Evolutionary conservation across 1,140 invertebrate species (phyloP).

Genomic region (Plectus sambesii): DNA sequence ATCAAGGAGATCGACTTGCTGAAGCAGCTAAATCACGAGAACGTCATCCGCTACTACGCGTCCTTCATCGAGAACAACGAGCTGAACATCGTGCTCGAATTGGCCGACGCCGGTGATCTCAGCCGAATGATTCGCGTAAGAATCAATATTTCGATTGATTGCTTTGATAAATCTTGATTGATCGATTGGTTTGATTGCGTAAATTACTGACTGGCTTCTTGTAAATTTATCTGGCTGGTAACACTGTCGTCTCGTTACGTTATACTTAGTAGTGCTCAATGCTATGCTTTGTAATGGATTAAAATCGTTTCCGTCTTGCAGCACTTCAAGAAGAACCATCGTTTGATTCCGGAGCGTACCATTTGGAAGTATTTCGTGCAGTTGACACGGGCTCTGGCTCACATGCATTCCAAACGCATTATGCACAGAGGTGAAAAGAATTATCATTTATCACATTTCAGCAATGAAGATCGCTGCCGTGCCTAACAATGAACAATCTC

Average conservation of each 20-base stretch:
- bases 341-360: conserved; percentile 60
- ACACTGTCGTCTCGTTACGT: too few species aligned
- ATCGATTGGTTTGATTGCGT: too few species aligned
- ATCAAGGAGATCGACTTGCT: conserved; percentile 60
- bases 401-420: conserved; percentile 59
- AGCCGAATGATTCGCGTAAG: conserved; percentile 57
- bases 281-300: background rate
- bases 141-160: too few species aligned
- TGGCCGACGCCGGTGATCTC: conserved; percentile 67
- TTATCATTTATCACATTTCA: background rate
- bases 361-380: conserved; percentile 71
- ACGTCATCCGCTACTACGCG: conserved; percentile 63
- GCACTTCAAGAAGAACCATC: conserved; percentile 56
- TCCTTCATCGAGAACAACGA: conserved; percentile 64
- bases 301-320: conserved; percentile 22
- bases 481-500: background rate
- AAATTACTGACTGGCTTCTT: too few species aligned
- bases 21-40: conserved; percentile 64
- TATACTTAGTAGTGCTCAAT: conserved; percentile 2
- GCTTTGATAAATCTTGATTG: too few species aligned
- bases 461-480: background rate
- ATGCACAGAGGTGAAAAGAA: conserved; percentile 58
- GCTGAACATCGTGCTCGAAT: conserved; percentile 63
- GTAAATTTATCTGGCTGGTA: too few species aligned
- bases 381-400: conserved; percentile 58